phyloP scores from a whole-genome alignment of 1,140 invertebrate species.

The Telenomus remus region DNA sequence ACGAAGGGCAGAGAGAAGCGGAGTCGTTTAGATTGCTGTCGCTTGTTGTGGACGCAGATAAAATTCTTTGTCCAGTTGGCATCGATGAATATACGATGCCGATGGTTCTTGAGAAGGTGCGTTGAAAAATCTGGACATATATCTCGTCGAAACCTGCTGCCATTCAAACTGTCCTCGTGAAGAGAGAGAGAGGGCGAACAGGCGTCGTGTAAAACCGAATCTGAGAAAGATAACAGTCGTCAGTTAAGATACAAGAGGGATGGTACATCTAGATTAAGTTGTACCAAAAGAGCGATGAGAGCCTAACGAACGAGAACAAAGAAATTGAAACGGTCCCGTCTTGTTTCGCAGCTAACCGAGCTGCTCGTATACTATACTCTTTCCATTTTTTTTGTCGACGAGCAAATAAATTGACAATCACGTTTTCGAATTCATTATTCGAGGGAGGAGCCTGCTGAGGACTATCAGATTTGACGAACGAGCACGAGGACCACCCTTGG shows the following conservation, averaged over 20 bases:
- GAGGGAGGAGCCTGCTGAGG: slow-evolving; percentile 63
- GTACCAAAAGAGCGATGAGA: slow-evolving; percentile 33
- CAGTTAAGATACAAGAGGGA: slow-evolving; percentile 49
- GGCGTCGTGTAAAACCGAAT: slow-evolving; percentile 36
- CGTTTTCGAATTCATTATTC: slow-evolving; percentile 49
- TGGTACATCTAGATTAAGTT: slow-evolving; percentile 70
- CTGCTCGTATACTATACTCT: neutral
- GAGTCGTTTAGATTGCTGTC: slow-evolving; percentile 69
- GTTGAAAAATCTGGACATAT: slow-evolving; percentile 50
- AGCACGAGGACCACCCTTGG: slow-evolving; percentile 71
- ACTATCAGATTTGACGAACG: slow-evolving; percentile 68
- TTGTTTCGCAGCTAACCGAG: slow-evolving; percentile 57
- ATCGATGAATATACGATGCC: slow-evolving; percentile 65
- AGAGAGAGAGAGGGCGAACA: slow-evolving; percentile 25
- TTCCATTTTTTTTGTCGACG: slow-evolving; percentile 6
- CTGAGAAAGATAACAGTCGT: slow-evolving; percentile 62
- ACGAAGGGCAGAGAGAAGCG: slow-evolving; percentile 47
- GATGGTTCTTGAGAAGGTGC: slow-evolving; percentile 53
- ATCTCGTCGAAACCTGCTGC: slow-evolving; percentile 62
- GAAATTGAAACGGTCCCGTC: slow-evolving; percentile 36
- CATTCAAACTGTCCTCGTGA: slow-evolving; percentile 37
- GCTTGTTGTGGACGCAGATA: slow-evolving; percentile 38
- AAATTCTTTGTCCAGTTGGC: slow-evolving; percentile 59
- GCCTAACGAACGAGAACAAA: slow-evolving; percentile 32
- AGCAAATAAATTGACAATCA: slow-evolving; percentile 25